These are phyloP conservation scores for Danaus plexippus DNA, from an alignment of 1,140 invertebrate genomes.

Conservation along the genomic window DNA sequence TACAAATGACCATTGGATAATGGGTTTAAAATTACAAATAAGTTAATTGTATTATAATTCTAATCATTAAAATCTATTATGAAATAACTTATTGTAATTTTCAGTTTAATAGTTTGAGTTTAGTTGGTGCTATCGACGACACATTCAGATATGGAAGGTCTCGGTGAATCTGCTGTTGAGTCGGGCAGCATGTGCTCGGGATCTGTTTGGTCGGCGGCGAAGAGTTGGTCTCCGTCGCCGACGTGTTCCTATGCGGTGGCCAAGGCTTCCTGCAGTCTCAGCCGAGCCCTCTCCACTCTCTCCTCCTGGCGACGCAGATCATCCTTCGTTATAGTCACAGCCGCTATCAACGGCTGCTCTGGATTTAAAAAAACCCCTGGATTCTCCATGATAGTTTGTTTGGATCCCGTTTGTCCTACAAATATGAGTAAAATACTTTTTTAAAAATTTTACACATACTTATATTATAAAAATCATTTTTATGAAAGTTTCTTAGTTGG, in stretches of 20 bases:
- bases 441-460: not conserved
- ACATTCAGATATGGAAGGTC: slow-evolving; percentile 25
- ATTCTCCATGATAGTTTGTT: slow-evolving; percentile 90
- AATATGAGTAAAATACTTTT: slow-evolving; percentile 10
- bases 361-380: slow-evolving; percentile 96
- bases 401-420: slow-evolving; percentile 83
- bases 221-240: slow-evolving; percentile 37
- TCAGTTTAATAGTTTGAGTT: not conserved
- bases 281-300: slow-evolving; percentile 85
- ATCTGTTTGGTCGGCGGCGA: slow-evolving; percentile 32
- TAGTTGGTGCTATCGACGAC: slow-evolving; percentile 24
- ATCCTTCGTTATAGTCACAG: slow-evolving; percentile 90
- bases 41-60: too few relatives aligned
- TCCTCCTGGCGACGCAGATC: slow-evolving; percentile 95
- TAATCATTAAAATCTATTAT: too few relatives aligned
- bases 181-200: slow-evolving; percentile 35
- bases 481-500: too few relatives aligned
- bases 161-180: slow-evolving; percentile 34
- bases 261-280: slow-evolving; percentile 75
- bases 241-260: slow-evolving; percentile 49
- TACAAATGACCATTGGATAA: too few relatives aligned
- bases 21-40: too few relatives aligned
- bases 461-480: too few relatives aligned
- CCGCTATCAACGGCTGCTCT: slow-evolving; percentile 95
- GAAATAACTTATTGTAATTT: too few relatives aligned